Evolutionary conservation across 92 coral and sea anemone genomes (phyloP), one percentile per base, ranked within the genome.

Genomic region (Phymanthus crucifer): DNA sequence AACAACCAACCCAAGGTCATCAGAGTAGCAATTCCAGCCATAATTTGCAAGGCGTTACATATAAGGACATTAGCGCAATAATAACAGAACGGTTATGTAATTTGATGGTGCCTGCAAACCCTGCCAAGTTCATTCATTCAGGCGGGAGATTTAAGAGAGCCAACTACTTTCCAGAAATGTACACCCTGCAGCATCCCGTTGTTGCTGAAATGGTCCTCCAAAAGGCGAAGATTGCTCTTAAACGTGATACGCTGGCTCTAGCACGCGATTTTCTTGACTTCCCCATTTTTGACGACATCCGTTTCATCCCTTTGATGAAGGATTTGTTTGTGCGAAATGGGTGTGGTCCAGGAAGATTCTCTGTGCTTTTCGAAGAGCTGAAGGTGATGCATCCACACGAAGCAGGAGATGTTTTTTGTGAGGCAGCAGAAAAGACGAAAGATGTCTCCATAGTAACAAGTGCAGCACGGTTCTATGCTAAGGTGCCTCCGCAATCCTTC

Each of bases 401-500:
- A 9, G 98, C 98, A 24, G 93, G 91, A 32, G 77, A 82, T 19
- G 50, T 82, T 2, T 89, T 93, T 58, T 72, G 90, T 26, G 85
- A 82, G 24, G 93, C 95, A 0, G 95, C 93, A 12, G 72, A 38
- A 72, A 89, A 85, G 80, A 93, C 94, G 16, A 76, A 82, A 16
- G 95, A 93, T 57, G 80, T 91, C 18, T 21, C 70, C 29, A 74
- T 93, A 18, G 87, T 81, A 54, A 78, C 91, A n/a, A 80, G 85
- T 35, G 93, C 98, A 0, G 95, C 98, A 56, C 86, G 98, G 37
- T 93, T 89, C 71, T 79, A 74, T 57, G 95, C 98, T 1, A 93
- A 89, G 88, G 89, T 66, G 61, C 74, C 27, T 9, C 93, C 90
- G 3, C 93, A 90, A 2, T 29, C 79, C 0, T 91, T 93, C 38